Evolutionary conservation across 2,113 vertebrate genomes (phyloP), one percentile per base, ranked within the genome.

Genomic region (Sander lucioperca): DNA sequence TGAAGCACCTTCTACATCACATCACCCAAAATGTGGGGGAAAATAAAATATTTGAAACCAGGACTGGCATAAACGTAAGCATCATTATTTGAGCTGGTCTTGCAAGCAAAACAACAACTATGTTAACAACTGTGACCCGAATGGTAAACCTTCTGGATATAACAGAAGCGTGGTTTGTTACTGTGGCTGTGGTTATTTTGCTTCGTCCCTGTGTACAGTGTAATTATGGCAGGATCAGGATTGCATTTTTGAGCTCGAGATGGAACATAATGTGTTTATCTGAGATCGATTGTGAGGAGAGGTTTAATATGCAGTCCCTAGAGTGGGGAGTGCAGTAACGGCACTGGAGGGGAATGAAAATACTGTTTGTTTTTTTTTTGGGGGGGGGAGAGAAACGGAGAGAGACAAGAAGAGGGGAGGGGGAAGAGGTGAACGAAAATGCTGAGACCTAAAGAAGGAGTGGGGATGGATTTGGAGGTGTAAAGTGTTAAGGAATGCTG

Each of bases 251-350:
- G 51, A 74, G 82, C 84, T 71, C 33, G 56, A 71, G 74, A 90
- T 81, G 82, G 75, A 92, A 85, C 82, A 84, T 91, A 90, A 92
- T 90, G 86, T 87, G 90, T 89, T 93, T 91, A 90, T 88, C 83
- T 78, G 79, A 84, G 91, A 90, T 92, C 76, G 77, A 93, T 92
- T 0, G 68, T 36, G 82, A 89, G 84, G 73, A 48, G 8, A 88
- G 83, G 70, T 88, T 91, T 88, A 87, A 89, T 80, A 87, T 87
- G 84, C 64, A 15, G 43, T 80, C 88, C 84, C 79, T 9, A 1
- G 87, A 80, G 87, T 25, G 51, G 19, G 65, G 62, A 80, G 79
- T 25, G 86, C 56, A 71, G 78, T 23, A 79, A 71, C 7, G 64
- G 77, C 84, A 76, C 76, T 62, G 63, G 67, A 80, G 69, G 67